These are phyloP conservation scores for Drosophila repletoides DNA, from an alignment of 1,140 invertebrate species.

Conservation along the genomic window DNA sequence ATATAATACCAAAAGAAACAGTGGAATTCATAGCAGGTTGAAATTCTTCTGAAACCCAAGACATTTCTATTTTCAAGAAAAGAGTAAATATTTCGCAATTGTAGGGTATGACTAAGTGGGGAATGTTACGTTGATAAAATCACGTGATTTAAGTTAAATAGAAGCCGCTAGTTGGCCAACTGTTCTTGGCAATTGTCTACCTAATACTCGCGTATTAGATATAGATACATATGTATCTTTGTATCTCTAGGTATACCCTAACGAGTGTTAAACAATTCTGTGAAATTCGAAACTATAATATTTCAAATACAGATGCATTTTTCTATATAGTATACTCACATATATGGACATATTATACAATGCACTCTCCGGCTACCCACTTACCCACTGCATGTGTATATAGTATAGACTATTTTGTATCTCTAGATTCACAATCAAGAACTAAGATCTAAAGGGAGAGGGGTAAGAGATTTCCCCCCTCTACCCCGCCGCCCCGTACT, in stretches of 20 bases:
- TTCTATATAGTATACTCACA: not conserved
- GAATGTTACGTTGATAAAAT: not conserved
- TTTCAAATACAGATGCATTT: constrained; percentile 1
- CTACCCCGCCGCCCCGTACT: not conserved
- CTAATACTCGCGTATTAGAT: not conserved
- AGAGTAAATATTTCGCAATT: too few species aligned
- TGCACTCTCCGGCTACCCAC: constrained; percentile 39
- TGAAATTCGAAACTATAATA: constrained; percentile 57
- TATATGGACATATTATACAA: constrained; percentile 18
- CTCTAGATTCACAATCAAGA: constrained; percentile 15
- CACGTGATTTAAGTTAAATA: constrained; percentile 23
- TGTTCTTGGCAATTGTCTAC: constrained; percentile 1
- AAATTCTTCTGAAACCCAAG: too few species aligned
- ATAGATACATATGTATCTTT: constrained; percentile 24
- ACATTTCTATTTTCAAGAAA: too few species aligned
- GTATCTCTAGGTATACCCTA: too few species aligned
- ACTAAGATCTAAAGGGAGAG: too few species aligned
- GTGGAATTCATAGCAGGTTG: too few species aligned
- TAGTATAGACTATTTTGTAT: not conserved
- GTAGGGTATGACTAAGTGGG: not conserved
- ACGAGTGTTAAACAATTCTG: constrained; percentile 50
- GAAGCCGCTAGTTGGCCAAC: constrained; percentile 5
- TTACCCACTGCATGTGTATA: not conserved
- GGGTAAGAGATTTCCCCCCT: too few species aligned
- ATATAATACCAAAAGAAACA: not conserved